Conservation (phyloP, 1,140 invertebrate species). For the Ceratosolen solmsi region DNA sequence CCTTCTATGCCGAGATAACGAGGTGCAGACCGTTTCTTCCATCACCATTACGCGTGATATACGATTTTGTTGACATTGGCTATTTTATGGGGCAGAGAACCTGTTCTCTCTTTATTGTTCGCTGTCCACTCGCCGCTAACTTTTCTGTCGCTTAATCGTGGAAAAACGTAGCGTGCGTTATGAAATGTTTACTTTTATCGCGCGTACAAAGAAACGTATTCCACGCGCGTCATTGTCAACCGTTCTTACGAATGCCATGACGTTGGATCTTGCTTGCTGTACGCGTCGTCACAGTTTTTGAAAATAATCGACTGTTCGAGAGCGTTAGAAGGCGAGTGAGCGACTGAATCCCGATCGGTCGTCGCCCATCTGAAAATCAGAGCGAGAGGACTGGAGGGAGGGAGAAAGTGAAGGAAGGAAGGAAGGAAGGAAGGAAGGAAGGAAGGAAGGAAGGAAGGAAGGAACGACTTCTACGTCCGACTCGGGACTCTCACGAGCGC, state of each 20-base stretch:
- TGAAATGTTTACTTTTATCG: not conserved
- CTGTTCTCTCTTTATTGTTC: not conserved
- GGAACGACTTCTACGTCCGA: too few species aligned
- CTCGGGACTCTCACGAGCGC: not conserved
- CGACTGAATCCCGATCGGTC: not conserved
- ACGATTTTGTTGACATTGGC: slow-evolving; percentile 43
- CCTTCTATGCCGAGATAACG: slow-evolving; percentile 19
- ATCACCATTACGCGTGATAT: slow-evolving; percentile 3
- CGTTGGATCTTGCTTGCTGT: not conserved
- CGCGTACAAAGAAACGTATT: slow-evolving; percentile 37
- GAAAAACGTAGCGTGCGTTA: not conserved
- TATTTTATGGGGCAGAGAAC: not conserved
- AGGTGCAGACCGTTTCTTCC: not conserved
- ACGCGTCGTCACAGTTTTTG: not conserved
- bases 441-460: too few species aligned
- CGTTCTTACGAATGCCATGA: too few species aligned
- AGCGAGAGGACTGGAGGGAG: too few species aligned
- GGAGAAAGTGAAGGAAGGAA: too few species aligned
- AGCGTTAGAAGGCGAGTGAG: not conserved
- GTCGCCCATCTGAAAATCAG: too few species aligned
- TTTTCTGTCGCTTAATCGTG: not conserved
- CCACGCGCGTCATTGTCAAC: slow-evolving; percentile 44
- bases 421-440: too few species aligned
- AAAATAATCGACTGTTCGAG: not conserved
- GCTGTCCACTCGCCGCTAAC: not conserved